Percentiles rank a stretch among this genome's conserved stretches.
phyloP scores from a whole-genome alignment of 2,797 vertebrate genomes.

The Thalassophryne amazonica region DNA sequence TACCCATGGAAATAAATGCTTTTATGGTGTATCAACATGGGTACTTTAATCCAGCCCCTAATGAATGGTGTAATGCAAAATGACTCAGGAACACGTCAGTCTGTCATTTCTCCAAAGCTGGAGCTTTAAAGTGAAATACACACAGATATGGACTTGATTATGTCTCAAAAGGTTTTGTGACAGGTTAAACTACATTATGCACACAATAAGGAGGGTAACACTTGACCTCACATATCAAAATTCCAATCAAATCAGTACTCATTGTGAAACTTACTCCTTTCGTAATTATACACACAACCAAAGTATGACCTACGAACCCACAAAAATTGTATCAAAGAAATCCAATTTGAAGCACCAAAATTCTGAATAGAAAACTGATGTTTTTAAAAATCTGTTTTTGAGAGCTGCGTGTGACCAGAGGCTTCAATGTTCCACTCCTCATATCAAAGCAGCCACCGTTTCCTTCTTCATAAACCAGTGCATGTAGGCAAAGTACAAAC shows the following conservation, averaged over 20 bases:
- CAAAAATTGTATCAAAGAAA: slow-evolving; percentile 55
- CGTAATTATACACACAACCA: slow-evolving; percentile 17
- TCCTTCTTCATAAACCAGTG: slow-evolving; percentile 2
- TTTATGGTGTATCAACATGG: slow-evolving; percentile 13
- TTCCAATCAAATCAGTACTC: slow-evolving; percentile 27
- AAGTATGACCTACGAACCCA: slow-evolving; percentile 27
- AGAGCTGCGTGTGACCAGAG: slow-evolving; percentile 27
- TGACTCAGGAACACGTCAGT: background rate
- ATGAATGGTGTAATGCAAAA: slow-evolving; percentile 1
- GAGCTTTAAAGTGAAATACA: slow-evolving; percentile 3
- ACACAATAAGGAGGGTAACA: background rate
- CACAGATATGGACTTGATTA: background rate
- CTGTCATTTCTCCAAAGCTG: slow-evolving; percentile 1
- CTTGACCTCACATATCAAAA: slow-evolving; percentile 24
- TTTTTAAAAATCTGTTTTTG: slow-evolving; percentile 53
- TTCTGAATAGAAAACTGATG: slow-evolving; percentile 40
- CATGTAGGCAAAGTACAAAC: too few relatives aligned
- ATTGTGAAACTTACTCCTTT: slow-evolving; percentile 34
- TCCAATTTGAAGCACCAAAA: slow-evolving; percentile 60
- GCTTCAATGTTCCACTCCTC: slow-evolving; percentile 13
- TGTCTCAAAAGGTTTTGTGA: background rate
- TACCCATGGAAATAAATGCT: slow-evolving; percentile 20
- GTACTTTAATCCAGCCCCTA: slow-evolving; percentile 19
- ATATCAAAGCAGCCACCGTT: slow-evolving; percentile 20
- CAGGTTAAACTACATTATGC: slow-evolving; percentile 23